Evolutionary conservation across 2,113 vertebrate genomes (phyloP).

Genomic region (Cochlearius cochlearius): DNA sequence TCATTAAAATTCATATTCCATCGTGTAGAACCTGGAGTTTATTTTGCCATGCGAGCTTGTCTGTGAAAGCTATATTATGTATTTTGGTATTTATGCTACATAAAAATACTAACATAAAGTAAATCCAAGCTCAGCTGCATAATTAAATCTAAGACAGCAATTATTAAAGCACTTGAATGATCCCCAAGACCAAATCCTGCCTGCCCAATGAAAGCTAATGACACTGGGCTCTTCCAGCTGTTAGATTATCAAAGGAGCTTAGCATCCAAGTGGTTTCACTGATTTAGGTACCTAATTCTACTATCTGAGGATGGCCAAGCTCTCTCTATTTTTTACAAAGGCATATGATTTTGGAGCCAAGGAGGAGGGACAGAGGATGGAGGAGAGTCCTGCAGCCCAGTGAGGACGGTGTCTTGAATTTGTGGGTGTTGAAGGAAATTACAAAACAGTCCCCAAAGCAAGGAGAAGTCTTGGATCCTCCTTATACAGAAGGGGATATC

Average conservation of each 20-base stretch:
- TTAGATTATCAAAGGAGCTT: background rate
- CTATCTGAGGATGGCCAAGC: background rate
- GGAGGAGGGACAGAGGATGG: background rate
- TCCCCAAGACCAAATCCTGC: background rate
- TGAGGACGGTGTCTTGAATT: background rate
- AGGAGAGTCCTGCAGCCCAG: background rate
- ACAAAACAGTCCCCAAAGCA: background rate
- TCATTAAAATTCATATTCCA: background rate
- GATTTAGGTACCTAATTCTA: background rate
- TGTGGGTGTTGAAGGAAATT: background rate
- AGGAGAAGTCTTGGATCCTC: background rate
- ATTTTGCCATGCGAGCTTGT: background rate
- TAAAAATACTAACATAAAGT: background rate
- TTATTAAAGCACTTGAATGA: background rate
- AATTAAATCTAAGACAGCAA: background rate
- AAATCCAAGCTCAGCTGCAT: background rate
- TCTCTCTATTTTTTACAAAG: background rate
- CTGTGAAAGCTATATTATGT: background rate
- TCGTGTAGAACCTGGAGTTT: background rate
- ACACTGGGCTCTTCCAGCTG: background rate
- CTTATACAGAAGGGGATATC: background rate
- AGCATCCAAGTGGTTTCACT: background rate
- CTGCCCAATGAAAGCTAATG: background rate
- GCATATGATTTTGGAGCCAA: background rate
- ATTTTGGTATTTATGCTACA: background rate